A percentile compares a stretch with the other conserved stretches of the same genome.
Evolutionary conservation across 2,797 vertebrate species (phyloP).

Genomic region (Hemibagrus guttatus): DNA sequence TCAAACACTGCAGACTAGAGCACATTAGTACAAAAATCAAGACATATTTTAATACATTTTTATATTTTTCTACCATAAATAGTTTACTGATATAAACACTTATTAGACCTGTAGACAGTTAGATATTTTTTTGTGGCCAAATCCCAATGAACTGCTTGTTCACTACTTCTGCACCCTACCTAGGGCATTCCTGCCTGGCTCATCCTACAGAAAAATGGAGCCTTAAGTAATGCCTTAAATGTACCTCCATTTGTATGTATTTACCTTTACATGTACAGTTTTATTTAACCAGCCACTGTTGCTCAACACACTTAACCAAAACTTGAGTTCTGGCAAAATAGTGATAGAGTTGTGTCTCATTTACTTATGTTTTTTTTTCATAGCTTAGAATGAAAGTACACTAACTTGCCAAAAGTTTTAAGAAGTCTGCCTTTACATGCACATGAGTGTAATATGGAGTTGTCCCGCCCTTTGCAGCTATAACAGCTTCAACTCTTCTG

Average conservation of each 20-base stretch:
- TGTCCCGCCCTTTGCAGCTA: too few species aligned
- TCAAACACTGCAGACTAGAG: not conserved
- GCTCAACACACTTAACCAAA: not conserved
- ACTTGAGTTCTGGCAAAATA: not conserved
- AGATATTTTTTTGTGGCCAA: not conserved
- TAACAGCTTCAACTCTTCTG: too few species aligned
- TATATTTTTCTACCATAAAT: too few species aligned
- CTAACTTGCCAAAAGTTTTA: too few species aligned
- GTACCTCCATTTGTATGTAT: not conserved
- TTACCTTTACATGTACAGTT: not conserved
- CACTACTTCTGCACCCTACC: not conserved
- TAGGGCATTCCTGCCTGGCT: not conserved
- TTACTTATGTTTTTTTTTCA: not conserved
- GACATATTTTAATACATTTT: too few species aligned
- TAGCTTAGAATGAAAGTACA: too few species aligned
- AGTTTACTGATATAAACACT: too few species aligned
- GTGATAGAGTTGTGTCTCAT: not conserved
- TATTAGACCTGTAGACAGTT: not conserved
- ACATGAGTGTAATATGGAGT: too few species aligned
- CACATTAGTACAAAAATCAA: too few species aligned
- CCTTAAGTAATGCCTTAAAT: not conserved
- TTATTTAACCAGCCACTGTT: not conserved
- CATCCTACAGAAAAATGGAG: not conserved
- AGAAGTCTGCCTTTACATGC: too few species aligned
- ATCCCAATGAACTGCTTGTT: not conserved